Conservation (phyloP, 2,797 vertebrate genomes). For the Adelosebastes latens region DNA sequence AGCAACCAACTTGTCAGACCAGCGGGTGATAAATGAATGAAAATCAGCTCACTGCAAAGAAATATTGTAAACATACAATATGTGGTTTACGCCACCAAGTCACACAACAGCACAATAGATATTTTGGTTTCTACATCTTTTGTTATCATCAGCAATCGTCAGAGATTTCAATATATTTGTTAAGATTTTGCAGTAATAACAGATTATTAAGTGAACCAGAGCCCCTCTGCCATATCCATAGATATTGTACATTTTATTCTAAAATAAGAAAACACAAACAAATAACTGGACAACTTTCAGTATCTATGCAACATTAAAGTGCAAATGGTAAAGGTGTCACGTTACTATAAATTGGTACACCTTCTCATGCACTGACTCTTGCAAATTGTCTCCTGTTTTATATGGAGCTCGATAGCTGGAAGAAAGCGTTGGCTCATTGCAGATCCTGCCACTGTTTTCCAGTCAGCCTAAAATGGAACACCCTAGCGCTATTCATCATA, state of each 20-base stretch:
- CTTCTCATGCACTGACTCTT: conserved; percentile 4
- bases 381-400: conserved; percentile 38
- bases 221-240: background rate
- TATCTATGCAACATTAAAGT: background rate
- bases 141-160: background rate
- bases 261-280: background rate
- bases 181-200: background rate
- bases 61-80: background rate
- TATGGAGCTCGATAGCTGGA: conserved; percentile 45
- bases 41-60: background rate
- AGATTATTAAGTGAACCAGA: background rate
- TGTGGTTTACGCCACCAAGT: background rate
- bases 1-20: background rate
- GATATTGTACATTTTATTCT: accelerated
- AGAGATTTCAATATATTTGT: background rate
- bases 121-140: background rate
- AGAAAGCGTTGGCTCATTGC: conserved; percentile 48
- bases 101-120: background rate
- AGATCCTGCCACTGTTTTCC: conserved; percentile 64
- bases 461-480: conserved; percentile 77
- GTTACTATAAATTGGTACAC: background rate
- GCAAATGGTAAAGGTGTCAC: conserved; percentile 2
- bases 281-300: background rate
- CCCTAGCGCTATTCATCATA: conserved; percentile 80
- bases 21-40: accelerated